Base-by-base conservation (phyloP, 2,888 invertebrate species). In the Nipponacmea schrenckii region DNA sequence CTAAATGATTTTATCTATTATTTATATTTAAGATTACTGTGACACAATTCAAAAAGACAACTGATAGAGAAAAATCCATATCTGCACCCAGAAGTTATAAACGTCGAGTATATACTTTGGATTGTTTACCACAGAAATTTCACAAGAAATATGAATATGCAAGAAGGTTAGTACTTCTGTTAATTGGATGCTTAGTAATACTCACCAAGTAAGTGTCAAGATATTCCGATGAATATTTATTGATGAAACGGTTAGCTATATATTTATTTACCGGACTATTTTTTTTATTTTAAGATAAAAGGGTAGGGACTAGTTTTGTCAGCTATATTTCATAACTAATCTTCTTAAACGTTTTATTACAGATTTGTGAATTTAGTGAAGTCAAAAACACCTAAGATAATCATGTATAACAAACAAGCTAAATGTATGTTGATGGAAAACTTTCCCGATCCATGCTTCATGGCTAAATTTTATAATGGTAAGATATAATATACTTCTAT, bases 391-490 rank as follows among this genome's bases (percentile, higher is more conserved):
- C 56, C 56, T 24, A 56, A 56, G 24, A 56, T 56, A 24, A 56
- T 56, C 24, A 56, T 56, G 56, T 56, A 56, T 24, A 56, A 56
- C 20, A 20, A 56, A 56, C 20, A 24, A 56, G 56, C 56, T 56
- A 56, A 56, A 56, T 56, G 56, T 20, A 56, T 56, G 24, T 8
- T 56, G 12, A 56, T 56, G 56, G 56, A 56, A 56, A 56, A 56
- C 24, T 56, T 56, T 14, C 56, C 56, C 24, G 56, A 56, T 20
- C 56, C 56, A 56, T 24, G 24, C 24, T 56, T 56, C 56, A 56
- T 56, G 56, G 56, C 56, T 24, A 56, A 56, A 56, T 56, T 56
- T 56, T 56, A 56, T 24, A 56, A 56, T 15, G 56, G 56, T 56
- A 20, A 56, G 56, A 24, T 20, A 56, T 31, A 31, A 31, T 39